A percentile compares a stretch with the other conserved stretches of the same genome.
Evolutionary conservation across 92 coral and sea anemone genomes (phyloP).

Genomic region (Parazoanthus swiftii): DNA sequence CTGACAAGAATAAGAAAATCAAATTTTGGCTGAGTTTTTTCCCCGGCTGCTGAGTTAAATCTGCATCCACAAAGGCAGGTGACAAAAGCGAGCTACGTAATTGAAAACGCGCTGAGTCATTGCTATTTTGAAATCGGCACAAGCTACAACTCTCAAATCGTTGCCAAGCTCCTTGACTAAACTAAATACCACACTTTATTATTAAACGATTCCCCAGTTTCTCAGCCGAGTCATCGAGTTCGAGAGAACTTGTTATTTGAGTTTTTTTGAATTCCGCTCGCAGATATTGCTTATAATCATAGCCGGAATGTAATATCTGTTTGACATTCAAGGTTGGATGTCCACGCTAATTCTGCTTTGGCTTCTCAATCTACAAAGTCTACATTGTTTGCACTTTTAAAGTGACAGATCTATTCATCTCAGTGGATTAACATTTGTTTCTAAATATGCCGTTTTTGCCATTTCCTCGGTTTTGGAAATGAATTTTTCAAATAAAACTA

Average conservation of each 20-base stretch:
- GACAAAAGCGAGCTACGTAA: constrained; percentile 10
- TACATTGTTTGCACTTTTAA: not conserved
- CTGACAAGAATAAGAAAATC: not conserved
- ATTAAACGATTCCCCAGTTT: not conserved
- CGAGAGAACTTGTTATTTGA: not conserved
- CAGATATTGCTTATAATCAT: not conserved
- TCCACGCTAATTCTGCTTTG: not conserved
- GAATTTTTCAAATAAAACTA: not conserved
- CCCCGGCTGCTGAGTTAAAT: not conserved
- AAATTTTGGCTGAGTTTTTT: not conserved
- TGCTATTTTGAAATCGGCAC: not conserved
- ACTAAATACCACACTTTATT: not conserved
- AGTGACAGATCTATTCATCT: not conserved
- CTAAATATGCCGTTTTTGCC: not conserved
- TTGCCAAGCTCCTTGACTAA: constrained; percentile 12
- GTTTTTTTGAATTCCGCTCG: not conserved
- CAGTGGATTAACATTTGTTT: too few species aligned
- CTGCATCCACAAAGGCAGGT: constrained; percentile 3
- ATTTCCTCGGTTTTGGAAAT: not conserved
- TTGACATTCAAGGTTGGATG: not conserved
- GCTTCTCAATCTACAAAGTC: not conserved
- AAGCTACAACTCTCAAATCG: not conserved
- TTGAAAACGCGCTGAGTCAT: not conserved
- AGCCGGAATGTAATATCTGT: not conserved
- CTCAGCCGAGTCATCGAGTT: not conserved